Evolutionary conservation across 2,113 vertebrate genomes (phyloP).

Genomic region (Uria lomvia): DNA sequence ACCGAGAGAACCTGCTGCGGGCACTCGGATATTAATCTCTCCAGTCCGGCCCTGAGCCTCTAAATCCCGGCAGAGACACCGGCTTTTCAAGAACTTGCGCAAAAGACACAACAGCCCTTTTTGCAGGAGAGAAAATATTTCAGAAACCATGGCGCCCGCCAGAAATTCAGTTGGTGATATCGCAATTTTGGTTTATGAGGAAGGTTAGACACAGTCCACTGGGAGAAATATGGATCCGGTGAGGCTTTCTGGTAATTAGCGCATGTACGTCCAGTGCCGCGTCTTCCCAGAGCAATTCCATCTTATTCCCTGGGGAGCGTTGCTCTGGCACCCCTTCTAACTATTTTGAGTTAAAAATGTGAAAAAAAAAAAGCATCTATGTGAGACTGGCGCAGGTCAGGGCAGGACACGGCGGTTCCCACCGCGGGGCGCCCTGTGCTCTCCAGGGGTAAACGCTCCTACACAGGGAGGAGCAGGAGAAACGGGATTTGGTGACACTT

Average conservation of each 20-base stretch:
- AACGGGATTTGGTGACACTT: background rate
- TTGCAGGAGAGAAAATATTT: background rate
- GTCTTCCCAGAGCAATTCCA: background rate
- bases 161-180: fast-evolving
- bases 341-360: background rate
- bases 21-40: background rate
- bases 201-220: background rate
- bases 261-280: fast-evolving
- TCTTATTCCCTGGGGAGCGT: fast-evolving
- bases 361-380: fast-evolving
- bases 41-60: background rate
- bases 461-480: background rate
- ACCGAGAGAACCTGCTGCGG: background rate
- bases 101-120: background rate
- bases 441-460: fast-evolving
- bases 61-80: background rate
- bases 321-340: background rate
- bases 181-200: background rate
- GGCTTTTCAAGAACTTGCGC: background rate
- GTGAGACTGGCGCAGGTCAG: fast-evolving
- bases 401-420: background rate
- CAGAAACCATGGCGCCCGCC: background rate
- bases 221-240: background rate
- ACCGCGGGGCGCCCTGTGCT: fast-evolving
- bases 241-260: background rate